Base-by-base conservation (phyloP, 1,140 invertebrate genomes). In the Maconellicoccus hirsutus region DNA sequence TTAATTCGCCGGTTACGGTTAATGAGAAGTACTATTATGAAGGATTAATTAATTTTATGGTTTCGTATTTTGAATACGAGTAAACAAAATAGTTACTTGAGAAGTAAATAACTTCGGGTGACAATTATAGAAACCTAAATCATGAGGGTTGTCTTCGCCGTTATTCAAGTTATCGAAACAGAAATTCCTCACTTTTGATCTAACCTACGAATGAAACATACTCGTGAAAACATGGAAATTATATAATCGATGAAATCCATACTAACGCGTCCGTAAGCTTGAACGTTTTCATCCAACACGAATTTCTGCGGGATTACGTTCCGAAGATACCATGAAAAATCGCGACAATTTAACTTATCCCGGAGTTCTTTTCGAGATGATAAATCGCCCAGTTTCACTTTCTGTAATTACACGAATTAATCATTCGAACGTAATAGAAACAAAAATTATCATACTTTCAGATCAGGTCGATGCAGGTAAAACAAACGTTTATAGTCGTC, bases 271-370 rank as follows among this genome's bases (percentile, higher is more conserved):
- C 94, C 94, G 80, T 88, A 94, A 10, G 84, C 89, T 59, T 82
- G 78, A 1, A 90, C 88, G 77, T 94, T 86, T 77, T 90, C 85
- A 74, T 92, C 91, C 12, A 89, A 87, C 74, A 97, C 90, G 78
- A 96, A 97, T 77, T 96, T 89, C 77, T 94, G 85, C 0, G 90
- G 86, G 92, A 89, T 89, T 71, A 99, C 86, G 77, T 94, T 95
- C 22, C 94, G 86, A 71, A 99, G 82, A 79, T 97, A 99, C 97
- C 97, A 99, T 69, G 89, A 84, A 77, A 99, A 99, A 70, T 82
- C 83, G 77, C 93, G 89, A 78, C 97, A 99, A 4, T 91, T 80
- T 0, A 98, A 81, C 74, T 83, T 84, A 74, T 93, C 81, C 29
- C 92, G 81, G 7, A 98, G 79, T 38, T 86, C 82, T 8, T 91